Percentiles rank a stretch among this genome's conserved stretches.
Conservation (phyloP, 1,140 invertebrate species). For the Zaprionus davidi region DNA sequence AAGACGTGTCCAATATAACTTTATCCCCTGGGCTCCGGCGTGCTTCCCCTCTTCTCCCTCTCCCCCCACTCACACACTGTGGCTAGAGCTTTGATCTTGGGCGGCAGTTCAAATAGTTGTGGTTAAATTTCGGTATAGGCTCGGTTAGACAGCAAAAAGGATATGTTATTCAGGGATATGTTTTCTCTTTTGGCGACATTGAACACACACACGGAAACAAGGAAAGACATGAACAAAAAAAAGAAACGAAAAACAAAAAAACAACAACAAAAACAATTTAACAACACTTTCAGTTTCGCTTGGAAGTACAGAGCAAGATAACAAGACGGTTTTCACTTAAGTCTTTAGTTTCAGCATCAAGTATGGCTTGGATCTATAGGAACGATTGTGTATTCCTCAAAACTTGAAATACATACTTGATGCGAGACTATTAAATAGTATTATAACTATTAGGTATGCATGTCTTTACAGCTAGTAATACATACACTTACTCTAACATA, state of each 20-base stretch:
- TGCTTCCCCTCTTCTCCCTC: background rate
- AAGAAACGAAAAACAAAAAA: background rate
- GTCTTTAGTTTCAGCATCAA: conserved; percentile 37
- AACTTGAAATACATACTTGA: conserved; percentile 14
- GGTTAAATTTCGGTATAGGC: conserved; percentile 51
- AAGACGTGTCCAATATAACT: conserved; percentile 81
- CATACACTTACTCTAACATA: conserved; percentile 72
- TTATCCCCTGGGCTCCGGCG: conserved; percentile 43
- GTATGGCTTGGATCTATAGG: background rate
- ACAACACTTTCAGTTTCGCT: conserved; percentile 56
- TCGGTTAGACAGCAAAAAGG: conserved; percentile 51
- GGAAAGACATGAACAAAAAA: background rate
- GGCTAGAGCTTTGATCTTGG: conserved; percentile 68
- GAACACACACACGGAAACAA: background rate
- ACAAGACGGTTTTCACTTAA: conserved; percentile 33
- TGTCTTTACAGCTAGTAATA: conserved; percentile 57
- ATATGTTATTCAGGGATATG: conserved; percentile 52
- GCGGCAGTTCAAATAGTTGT: conserved; percentile 77
- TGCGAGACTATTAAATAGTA: conserved; percentile 39
- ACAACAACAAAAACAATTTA: conserved; percentile 46
- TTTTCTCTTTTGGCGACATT: conserved; percentile 14
- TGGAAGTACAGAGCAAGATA: conserved; percentile 48
- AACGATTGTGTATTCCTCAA: background rate
- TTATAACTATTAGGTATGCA: conserved; percentile 3
- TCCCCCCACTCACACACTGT: background rate